Conservation (phyloP, 2,797 vertebrate species). For the Protonibea diacanthus region DNA sequence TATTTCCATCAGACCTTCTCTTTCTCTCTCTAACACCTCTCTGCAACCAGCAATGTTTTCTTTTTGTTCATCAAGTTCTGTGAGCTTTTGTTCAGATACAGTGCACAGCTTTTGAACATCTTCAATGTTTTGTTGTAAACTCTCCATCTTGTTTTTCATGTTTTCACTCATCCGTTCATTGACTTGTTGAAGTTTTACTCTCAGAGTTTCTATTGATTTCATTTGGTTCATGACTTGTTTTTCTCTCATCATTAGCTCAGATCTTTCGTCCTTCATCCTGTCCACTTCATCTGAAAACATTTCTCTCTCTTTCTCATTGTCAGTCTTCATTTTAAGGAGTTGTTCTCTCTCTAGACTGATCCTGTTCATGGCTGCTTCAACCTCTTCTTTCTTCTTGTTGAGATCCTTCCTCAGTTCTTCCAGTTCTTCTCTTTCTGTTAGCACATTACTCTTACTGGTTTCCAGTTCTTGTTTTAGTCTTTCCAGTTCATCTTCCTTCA, state of each 20-base stretch:
- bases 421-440: constrained; percentile 17
- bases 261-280: background rate
- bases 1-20: background rate
- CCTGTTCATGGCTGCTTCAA: background rate
- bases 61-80: background rate
- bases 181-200: constrained; percentile 1
- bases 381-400: background rate
- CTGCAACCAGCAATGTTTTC: background rate
- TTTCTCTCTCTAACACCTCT: constrained; percentile 13
- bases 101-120: background rate
- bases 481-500: background rate
- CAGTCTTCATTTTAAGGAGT: background rate
- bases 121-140: background rate
- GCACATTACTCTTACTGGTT: rapidly evolving
- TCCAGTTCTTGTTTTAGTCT: background rate
- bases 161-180: background rate
- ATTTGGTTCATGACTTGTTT: background rate
- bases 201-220: background rate
- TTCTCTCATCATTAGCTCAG: background rate
- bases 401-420: background rate
- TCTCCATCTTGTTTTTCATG: background rate
- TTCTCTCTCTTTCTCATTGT: background rate
- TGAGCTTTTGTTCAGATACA: constrained; percentile 1
- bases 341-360: background rate
- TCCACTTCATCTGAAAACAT: background rate